Conservation (phyloP, 2,888 invertebrate species). For the Leptura quadrifasciata region DNA sequence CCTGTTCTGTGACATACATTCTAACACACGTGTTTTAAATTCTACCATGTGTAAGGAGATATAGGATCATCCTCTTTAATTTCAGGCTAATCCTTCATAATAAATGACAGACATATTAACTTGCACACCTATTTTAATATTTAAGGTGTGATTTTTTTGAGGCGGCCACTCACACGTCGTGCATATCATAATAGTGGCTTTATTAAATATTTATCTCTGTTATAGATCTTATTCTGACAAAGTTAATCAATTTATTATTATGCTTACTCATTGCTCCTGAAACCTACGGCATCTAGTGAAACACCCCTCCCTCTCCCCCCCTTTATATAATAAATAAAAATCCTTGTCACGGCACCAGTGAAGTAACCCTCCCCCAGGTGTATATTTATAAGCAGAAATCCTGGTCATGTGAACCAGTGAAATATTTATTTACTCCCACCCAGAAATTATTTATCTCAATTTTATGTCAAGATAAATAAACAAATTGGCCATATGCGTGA, state of each 20-base stretch:
- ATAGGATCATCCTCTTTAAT: constrained; percentile 20
- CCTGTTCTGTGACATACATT: constrained; percentile 29
- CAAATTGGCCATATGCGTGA: too few species aligned
- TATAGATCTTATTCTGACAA: constrained; percentile 17
- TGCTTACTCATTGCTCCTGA: background rate
- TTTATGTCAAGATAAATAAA: too few species aligned
- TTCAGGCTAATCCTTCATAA: constrained; percentile 8
- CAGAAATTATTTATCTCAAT: too few species aligned
- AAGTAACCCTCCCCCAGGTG: too few species aligned
- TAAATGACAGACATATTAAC: constrained; percentile 12
- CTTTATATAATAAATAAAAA: too few species aligned
- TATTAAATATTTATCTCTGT: constrained; percentile 18
- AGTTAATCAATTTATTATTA: constrained; percentile 30
- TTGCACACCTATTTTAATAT: constrained; percentile 11
- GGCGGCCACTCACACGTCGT: background rate
- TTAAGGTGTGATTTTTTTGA: constrained; percentile 20
- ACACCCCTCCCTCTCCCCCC: too few species aligned
- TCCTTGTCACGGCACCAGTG: too few species aligned
- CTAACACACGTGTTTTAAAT: constrained; percentile 17
- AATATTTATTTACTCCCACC: too few species aligned
- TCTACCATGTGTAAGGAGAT: constrained; percentile 13
- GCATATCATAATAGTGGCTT: background rate
- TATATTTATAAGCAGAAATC: too few species aligned
- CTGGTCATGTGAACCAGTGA: too few species aligned
- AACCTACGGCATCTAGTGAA: background rate